Conservation (phyloP, 1,140 invertebrate species). For the Temnothorax longispinosus region DNA sequence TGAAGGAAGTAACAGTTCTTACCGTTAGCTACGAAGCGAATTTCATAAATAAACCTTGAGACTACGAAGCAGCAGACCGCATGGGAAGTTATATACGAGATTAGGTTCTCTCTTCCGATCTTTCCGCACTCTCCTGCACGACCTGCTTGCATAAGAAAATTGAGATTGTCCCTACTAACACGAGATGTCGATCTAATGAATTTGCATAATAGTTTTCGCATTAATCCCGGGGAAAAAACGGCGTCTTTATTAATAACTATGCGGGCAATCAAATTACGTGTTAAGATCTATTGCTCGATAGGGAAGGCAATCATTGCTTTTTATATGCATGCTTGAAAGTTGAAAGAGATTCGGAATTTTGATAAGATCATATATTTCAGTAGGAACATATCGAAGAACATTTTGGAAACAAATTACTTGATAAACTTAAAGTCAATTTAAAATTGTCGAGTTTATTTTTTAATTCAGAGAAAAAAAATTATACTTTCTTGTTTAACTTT, state of each 20-base stretch:
- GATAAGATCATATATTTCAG: neutral
- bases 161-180: slow-evolving; percentile 3
- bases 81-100: slow-evolving; percentile 38
- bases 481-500: neutral
- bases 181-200: slow-evolving; percentile 28
- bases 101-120: slow-evolving; percentile 15
- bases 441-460: neutral
- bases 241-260: neutral
- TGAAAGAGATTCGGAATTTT: neutral
- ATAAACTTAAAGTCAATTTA: neutral
- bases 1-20: slow-evolving; percentile 24
- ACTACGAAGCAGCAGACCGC: neutral
- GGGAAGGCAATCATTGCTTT: neutral
- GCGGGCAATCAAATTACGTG: slow-evolving; percentile 2
- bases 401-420: neutral
- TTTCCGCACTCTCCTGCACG: slow-evolving; percentile 14
- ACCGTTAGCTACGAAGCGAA: slow-evolving; percentile 5
- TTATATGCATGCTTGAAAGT: neutral
- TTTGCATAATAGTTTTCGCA: slow-evolving; percentile 29
- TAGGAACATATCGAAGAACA: neutral
- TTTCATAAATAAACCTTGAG: slow-evolving; percentile 28
- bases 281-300: slow-evolving; percentile 17
- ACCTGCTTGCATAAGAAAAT: slow-evolving; percentile 32
- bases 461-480: neutral
- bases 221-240: neutral